phyloP scores from a whole-genome alignment of 2,113 vertebrate species.

The Neoarius graeffei region DNA sequence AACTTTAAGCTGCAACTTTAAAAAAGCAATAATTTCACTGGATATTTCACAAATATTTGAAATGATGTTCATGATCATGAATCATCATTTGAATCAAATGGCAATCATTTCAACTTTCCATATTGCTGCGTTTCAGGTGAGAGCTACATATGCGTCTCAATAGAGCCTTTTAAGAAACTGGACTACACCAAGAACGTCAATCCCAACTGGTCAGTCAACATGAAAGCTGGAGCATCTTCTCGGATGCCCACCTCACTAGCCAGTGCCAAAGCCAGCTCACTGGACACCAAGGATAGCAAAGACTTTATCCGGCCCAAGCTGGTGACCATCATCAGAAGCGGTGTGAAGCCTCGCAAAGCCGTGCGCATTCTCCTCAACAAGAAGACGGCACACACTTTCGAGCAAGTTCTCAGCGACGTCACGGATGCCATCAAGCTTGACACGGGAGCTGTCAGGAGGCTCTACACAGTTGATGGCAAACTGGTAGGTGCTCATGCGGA shows the following conservation, averaged over 20 bases:
- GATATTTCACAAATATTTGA: background rate
- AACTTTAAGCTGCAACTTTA: background rate
- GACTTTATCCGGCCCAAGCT: constrained; percentile 97
- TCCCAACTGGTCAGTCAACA: constrained; percentile 95
- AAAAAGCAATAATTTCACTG: background rate
- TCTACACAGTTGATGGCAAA: constrained; percentile 95
- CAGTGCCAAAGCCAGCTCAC: constrained; percentile 76
- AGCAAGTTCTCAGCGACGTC: constrained; percentile 96
- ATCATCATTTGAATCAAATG: constrained; percentile 13
- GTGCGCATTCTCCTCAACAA: constrained; percentile 95
- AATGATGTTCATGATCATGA: constrained; percentile 12
- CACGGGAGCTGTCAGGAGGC: constrained; percentile 89
- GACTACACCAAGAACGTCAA: constrained; percentile 99
- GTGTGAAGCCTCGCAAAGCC: constrained; percentile 95
- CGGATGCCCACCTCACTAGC: constrained; percentile 83
- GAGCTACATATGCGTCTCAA: constrained; percentile 95
- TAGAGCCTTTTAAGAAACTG: constrained; percentile 92
- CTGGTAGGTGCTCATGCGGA: constrained; percentile 73
- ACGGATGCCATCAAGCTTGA: constrained; percentile 97
- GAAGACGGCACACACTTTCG: constrained; percentile 96
- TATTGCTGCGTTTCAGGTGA: constrained; percentile 76
- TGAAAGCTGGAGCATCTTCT: constrained; percentile 74
- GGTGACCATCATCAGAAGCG: constrained; percentile 95
- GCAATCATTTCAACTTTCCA: background rate
- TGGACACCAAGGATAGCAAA: constrained; percentile 83